Percentiles rank a stretch among this genome's conserved stretches.
Evolutionary conservation across 37 sponge, comb jelly and placozoan genomes (phyloP).

Genomic region (Aphrocallistes beatrix): DNA sequence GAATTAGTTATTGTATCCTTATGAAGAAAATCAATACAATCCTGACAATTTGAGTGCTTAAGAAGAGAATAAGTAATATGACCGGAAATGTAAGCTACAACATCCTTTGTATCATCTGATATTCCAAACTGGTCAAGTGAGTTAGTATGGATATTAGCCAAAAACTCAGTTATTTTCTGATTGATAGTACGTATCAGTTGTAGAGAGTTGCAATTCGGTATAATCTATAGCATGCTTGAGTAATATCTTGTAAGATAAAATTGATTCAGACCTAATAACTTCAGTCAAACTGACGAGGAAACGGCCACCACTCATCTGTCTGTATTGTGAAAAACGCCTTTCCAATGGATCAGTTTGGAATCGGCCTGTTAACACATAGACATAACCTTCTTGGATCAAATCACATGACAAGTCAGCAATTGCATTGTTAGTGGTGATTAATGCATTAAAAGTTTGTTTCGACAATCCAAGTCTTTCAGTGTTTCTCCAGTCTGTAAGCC

Average conservation of each 20-base stretch:
- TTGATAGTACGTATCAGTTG: neutral
- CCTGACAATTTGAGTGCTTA: neutral
- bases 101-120: neutral
- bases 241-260: neutral
- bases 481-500: neutral
- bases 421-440: neutral
- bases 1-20: neutral
- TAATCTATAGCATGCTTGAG: neutral
- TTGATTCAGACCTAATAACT: neutral
- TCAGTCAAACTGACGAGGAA: neutral
- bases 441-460: neutral
- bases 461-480: neutral
- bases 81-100: neutral
- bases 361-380: neutral
- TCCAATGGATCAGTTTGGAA: neutral
- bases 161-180: neutral
- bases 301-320: neutral
- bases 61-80: neutral
- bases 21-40: neutral
- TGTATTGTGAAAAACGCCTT: neutral
- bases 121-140: neutral
- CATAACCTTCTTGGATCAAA: neutral
- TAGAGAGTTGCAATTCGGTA: neutral
- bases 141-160: neutral
- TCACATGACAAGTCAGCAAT: neutral